These are phyloP conservation scores for Drosophila paranaensis DNA, from an alignment of 2,888 invertebrate species.

Conservation along the genomic window DNA sequence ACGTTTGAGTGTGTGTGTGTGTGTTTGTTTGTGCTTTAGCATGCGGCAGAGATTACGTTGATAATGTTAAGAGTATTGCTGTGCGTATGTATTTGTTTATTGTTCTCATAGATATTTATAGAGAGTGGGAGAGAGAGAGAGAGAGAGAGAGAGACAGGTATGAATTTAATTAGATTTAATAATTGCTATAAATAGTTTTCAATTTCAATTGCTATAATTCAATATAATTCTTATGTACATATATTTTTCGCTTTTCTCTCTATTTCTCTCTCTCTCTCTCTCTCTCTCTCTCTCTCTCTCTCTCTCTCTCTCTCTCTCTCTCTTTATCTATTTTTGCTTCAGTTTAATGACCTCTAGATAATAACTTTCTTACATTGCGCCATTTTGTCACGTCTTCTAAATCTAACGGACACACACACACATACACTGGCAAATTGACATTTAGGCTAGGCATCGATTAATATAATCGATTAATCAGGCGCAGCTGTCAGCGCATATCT, in stretches of 20 bases:
- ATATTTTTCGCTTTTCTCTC: no score
- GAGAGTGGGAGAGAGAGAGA: background rate
- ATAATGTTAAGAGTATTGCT: constrained; percentile 47
- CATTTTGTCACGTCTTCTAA: constrained; percentile 17
- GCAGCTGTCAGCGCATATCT: constrained; percentile 31
- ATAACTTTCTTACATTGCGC: constrained; percentile 25
- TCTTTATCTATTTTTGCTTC: constrained; percentile 5
- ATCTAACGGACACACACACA: constrained; percentile 7
- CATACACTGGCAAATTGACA: constrained; percentile 10
- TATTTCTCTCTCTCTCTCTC: background rate
- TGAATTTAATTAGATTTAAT: constrained; percentile 66
- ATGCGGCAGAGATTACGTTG: constrained; percentile 55
- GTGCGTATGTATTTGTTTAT: constrained; percentile 35
- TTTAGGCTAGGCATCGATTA: constrained; percentile 33
- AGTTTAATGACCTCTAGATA: constrained; percentile 49
- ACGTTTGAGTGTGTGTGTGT: constrained; percentile 1
- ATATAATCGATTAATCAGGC: constrained; percentile 43
- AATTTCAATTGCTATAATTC: constrained; percentile 9
- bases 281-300: background rate
- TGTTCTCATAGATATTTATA: constrained; percentile 12
- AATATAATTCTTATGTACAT: no score
- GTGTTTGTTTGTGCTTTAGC: constrained; percentile 35
- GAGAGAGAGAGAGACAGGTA: constrained; percentile 1
- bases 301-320: background rate
- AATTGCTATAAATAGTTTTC: constrained; percentile 37